Conservation (phyloP, 2,797 vertebrate genomes). For the Sebastes hubbsi region DNA sequence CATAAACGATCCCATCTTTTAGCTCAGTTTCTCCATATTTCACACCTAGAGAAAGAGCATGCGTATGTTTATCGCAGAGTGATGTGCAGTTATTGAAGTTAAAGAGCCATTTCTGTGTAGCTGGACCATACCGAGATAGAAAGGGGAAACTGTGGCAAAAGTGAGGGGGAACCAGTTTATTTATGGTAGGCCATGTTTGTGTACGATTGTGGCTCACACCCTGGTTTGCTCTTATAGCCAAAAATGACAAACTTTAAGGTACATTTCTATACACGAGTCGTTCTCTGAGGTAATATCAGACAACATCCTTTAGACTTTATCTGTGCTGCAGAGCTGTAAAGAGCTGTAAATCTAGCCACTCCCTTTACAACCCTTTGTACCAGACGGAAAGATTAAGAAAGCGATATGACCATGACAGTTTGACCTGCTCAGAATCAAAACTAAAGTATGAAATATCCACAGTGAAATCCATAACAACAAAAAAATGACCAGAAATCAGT, state of each 20-base stretch:
- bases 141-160: constrained; percentile 12
- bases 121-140: background rate
- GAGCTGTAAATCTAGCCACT: constrained; percentile 28
- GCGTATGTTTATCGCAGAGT: background rate
- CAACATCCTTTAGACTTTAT: background rate
- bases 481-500: background rate
- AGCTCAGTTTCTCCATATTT: constrained; percentile 73
- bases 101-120: background rate
- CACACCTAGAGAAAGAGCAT: constrained; percentile 70
- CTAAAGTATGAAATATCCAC: background rate
- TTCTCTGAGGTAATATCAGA: background rate
- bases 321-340: constrained; percentile 30
- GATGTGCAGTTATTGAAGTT: background rate
- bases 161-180: background rate
- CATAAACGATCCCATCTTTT: constrained; percentile 79
- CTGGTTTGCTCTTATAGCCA: background rate
- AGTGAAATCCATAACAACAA: background rate
- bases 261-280: background rate
- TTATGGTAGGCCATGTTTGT: background rate
- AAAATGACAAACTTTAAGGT: background rate
- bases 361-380: constrained; percentile 59
- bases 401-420: constrained; percentile 39
- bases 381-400: constrained; percentile 19
- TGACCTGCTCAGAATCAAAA: background rate
- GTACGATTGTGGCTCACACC: background rate